Evolutionary conservation across 2,888 invertebrate genomes (phyloP), one percentile per base, ranked within the genome.

Genomic region (Pandemis cinnamomeana): DNA sequence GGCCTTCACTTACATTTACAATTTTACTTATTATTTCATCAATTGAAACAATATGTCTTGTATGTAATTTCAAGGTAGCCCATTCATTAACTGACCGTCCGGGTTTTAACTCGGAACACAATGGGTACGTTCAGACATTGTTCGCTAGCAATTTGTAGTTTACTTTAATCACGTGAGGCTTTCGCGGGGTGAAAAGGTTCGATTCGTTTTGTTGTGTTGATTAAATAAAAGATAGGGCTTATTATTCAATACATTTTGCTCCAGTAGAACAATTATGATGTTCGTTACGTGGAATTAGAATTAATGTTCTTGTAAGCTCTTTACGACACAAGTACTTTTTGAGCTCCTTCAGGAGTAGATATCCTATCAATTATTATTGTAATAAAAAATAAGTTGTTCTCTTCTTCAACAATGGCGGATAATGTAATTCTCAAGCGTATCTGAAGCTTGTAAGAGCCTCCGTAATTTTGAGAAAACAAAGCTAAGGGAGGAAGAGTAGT

Each of bases 61-160:
- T 4, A 11, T 46, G 10, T 46, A 46, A 46, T 46, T 46, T 46
- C 10, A 11, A 46, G 46, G 46, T 10, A 46, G 46, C 11, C 10
- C 4, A 51, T 4, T n/a, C 5, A 51, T 51, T 51, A 55, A 55
- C 55, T 20, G 8, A 8, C 55, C 13, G 42, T 42, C 6, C 6
- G 36, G 15, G 10, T 42, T n/a, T 67, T 55, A 42, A 55, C 42
- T 46, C 58, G 3, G 15, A 68, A 58, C 44, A 60, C 58, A 68
- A 68, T 46, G 27, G 46, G 46, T 58, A 44, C 27, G 46, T 68
- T 68, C 42, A 58, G 8, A 42, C 15, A 58, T 44, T 27, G 20
- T 42, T 67, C 55, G 44, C 42, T 20, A 20, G 58, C 55, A 60
- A 68, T 68, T 60, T 44, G 67, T 67, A 53, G 58, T 68, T 68